Percentiles rank a stretch among this genome's conserved stretches.
phyloP scores from a whole-genome alignment of 2,113 vertebrate species.

The Pseudopodoces humilis region DNA sequence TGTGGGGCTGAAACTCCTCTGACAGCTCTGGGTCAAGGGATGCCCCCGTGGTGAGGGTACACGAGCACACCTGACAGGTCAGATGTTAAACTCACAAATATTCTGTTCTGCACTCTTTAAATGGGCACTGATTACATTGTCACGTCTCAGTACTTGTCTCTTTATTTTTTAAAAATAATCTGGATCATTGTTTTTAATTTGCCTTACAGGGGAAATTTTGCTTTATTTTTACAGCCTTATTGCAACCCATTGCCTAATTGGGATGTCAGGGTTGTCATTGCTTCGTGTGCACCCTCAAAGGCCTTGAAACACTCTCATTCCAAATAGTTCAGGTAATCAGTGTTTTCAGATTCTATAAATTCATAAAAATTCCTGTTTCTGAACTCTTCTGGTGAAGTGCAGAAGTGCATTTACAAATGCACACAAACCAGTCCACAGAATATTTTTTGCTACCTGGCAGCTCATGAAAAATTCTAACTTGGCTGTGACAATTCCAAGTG shows the following conservation, averaged over 20 bases:
- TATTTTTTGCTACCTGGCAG: neutral
- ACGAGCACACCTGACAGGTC: neutral
- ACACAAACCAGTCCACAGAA: neutral
- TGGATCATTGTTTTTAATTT: neutral
- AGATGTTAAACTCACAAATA: neutral
- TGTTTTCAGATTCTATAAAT: neutral
- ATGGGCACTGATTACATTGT: neutral
- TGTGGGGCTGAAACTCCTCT: neutral
- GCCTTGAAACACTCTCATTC: neutral
- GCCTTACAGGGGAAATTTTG: neutral
- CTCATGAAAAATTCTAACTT: neutral
- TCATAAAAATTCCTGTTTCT: neutral
- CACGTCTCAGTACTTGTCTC: neutral
- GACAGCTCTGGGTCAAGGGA: neutral
- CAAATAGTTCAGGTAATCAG: neutral
- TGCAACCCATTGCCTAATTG: neutral
- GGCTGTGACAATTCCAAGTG: neutral
- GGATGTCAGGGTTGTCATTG: neutral
- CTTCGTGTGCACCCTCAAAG: neutral
- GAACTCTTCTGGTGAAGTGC: neutral
- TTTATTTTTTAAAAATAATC: neutral
- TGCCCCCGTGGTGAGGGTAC: neutral
- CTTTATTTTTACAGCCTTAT: neutral
- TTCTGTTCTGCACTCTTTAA: neutral
- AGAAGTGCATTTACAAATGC: neutral